Base-by-base conservation (phyloP, 1,140 invertebrate genomes). In the Conopomorpha cramerella region DNA sequence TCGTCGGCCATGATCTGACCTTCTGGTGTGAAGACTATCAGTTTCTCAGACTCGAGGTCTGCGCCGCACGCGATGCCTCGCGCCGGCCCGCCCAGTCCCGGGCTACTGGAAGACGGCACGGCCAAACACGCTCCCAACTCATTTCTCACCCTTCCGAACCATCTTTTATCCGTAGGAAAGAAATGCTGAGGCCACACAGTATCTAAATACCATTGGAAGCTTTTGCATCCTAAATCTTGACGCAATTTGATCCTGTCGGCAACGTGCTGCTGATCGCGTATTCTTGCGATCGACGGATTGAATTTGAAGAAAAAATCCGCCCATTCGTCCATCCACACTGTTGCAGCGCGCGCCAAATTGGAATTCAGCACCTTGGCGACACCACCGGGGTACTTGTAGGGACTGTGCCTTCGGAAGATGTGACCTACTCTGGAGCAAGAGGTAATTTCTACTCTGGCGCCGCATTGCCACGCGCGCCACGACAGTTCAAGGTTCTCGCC, bases 391-490 rank as follows among this genome's bases (percentile, higher is more conserved):
- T 96, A 96, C 0, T 90, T 90, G 53, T 96, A 96, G 0, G 94
- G 94, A 2, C 92, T 95, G 25, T 91, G 92, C 76, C 91, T 95
- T 52, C 96, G 83, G 65, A 99, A 99, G n/a, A 99, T 84, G 71
- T 99, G 97, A 0, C 95, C 97, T 0, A 99, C 96, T 59, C 96
- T 91, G 7, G 95, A 97, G 66, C 97, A 99, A 0, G 96, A 93
- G 0, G 89, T 87, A 30, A 99, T 98, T 78, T 98, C 93, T 0
- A 99, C 85, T 30, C 83, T 84, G 0, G 96, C 97, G 0, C 96
- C 97, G 64, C 96, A 99, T 79, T 97, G 95, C 97, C 98, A 99
- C 0, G 96, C 87, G 61, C 95, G 78, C 58, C 86, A 88, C 0
- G 95, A 98, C 57, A 99, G 81, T 77, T 99, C 98, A 16, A 99